Base-by-base conservation (phyloP, 92 coral and sea anemone genomes). In the Zoanthus sociatus region DNA sequence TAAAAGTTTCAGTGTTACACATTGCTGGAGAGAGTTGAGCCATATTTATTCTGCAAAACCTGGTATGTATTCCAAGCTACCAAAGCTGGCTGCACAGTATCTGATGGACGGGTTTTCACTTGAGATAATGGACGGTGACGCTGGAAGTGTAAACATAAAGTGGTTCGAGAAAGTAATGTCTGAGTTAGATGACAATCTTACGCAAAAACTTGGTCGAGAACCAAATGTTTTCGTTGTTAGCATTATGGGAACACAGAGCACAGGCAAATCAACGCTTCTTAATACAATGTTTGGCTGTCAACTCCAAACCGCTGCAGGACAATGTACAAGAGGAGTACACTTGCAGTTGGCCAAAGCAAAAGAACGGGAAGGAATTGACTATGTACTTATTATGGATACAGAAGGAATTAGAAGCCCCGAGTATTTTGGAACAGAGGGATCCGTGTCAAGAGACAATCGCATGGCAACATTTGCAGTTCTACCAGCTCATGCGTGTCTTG, bases 261-360 rank as follows among this genome's bases (percentile, higher is more conserved):
- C 90, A 8, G 90, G 90, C 83, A 87, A 87, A 69, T 87, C 90
- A n/a, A 87, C 90, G 69, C 75, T 87, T 83, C 83, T 87, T 56
- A 87, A 87, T 72, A 87, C 90, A 16, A 87, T 87, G 90, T 87
- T 87, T 56, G 90, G 90, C 30, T 73, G 82, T 7, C 86, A 87
- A 67, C 83, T 87, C 54, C 86, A 77, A 11, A 83, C 83, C 18
- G 71, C 86, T 15, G 70, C 90, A 46, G 90, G 90, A 42, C 74
- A 84, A 73, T 87, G 90, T 18, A 87, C 90, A 12, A 85, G 90
- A n/a, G 90, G 90, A 51, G 90, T 84, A 46, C 83, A 78, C 66
- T 77, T 77, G 33, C 78, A 74, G 30, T 47, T 74, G 20, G 71
- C 70, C n/a, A 77, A 58, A 12, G 82, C 90, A 20, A 77, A 87